Evolutionary conservation across 2,888 invertebrate species (phyloP).

Genomic region (Acleris laterana): DNA sequence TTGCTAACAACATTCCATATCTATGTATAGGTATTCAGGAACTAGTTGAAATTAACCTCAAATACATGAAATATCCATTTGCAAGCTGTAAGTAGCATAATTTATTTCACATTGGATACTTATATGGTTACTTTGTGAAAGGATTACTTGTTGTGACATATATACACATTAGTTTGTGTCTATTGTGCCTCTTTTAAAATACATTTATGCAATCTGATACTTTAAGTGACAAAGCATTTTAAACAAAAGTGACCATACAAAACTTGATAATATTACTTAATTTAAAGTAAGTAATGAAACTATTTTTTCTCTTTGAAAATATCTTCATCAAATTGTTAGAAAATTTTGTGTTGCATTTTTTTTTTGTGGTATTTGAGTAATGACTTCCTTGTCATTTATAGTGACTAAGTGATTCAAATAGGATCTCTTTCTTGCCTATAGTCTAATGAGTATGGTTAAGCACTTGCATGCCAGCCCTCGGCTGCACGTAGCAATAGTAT

Average conservation of each 20-base stretch:
- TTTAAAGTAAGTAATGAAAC: background rate
- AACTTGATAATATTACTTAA: background rate
- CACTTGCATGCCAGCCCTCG: too few species aligned
- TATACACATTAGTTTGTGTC: background rate
- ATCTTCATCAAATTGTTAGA: background rate
- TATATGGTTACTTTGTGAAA: conserved; percentile 5
- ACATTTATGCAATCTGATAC: conserved; percentile 10
- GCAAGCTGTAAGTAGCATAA: background rate
- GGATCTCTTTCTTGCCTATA: too few species aligned
- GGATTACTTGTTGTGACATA: background rate
- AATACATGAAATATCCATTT: conserved; percentile 1
- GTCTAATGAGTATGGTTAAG: too few species aligned
- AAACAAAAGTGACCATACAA: background rate
- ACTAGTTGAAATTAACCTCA: conserved; percentile 33
- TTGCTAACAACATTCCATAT: conserved; percentile 33
- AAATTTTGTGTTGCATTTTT: background rate
- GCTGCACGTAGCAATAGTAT: too few species aligned
- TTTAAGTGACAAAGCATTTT: conserved; percentile 21
- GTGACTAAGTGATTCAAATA: too few species aligned
- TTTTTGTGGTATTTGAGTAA: background rate
- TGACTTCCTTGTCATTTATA: too few species aligned
- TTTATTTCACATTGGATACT: conserved; percentile 3
- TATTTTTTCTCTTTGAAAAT: background rate
- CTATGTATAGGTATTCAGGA: conserved; percentile 27
- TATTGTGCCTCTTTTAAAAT: conserved; percentile 20